Evolutionary conservation across 2,113 vertebrate species (phyloP).

Genomic region (Chascanopsetta lugubris): DNA sequence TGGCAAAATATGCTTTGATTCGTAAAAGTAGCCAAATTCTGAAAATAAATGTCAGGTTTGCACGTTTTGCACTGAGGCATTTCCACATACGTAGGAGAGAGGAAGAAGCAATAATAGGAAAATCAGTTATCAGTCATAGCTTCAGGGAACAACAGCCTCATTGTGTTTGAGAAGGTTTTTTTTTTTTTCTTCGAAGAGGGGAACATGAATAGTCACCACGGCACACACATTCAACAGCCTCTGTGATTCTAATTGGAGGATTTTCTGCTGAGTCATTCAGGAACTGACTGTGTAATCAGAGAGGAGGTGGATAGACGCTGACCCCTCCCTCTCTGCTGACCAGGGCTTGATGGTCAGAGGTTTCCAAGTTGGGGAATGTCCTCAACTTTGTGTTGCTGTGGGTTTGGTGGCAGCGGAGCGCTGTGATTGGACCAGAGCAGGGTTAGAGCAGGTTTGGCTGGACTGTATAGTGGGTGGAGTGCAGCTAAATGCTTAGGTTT

Average conservation of each 20-base stretch:
- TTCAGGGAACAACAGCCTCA: conserved; percentile 52
- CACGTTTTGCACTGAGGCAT: background rate
- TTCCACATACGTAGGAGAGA: conserved; percentile 11
- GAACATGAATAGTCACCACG: conserved; percentile 47
- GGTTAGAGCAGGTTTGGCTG: background rate
- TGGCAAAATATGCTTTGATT: too few relatives aligned
- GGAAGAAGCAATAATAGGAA: conserved; percentile 33
- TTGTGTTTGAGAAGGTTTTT: conserved; percentile 44
- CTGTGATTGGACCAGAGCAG: background rate
- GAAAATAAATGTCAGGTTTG: conserved; percentile 5
- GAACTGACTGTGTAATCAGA: conserved; percentile 49
- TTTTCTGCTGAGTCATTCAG: conserved; percentile 63
- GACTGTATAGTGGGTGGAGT: background rate
- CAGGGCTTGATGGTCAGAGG: too few relatives aligned
- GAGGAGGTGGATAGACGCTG: conserved; percentile 27
- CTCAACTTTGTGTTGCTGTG: background rate
- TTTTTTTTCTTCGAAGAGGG: conserved; percentile 23
- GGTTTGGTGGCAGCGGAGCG: background rate
- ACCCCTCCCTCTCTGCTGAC: conserved; percentile 4
- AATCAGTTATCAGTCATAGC: conserved; percentile 53
- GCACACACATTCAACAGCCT: conserved; percentile 2
- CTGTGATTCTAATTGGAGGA: conserved; percentile 37
- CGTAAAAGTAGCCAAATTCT: background rate
- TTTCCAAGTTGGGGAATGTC: background rate
- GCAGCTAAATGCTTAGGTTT: background rate